Conservation (phyloP, 2,888 invertebrate species). For the Nomada ferruginata region DNA sequence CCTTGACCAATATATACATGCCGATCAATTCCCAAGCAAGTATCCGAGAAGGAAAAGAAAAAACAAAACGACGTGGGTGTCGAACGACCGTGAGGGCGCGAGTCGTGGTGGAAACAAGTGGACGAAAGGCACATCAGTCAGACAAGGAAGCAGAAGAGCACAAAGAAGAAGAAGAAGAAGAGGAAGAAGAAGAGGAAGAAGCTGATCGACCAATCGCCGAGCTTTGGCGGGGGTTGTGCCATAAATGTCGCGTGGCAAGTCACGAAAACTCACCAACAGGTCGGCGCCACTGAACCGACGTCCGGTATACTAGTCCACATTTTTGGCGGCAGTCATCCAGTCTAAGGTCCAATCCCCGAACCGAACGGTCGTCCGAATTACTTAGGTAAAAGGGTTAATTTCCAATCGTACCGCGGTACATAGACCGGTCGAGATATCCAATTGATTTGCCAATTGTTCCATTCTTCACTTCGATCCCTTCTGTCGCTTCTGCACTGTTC, state of each 20-base stretch:
- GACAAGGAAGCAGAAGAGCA: constrained; percentile 36
- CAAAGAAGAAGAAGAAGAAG: constrained; percentile 9
- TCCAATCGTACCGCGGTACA: constrained; percentile 14
- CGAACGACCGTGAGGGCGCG: constrained; percentile 33
- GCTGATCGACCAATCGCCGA: constrained; percentile 65
- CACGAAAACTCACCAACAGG: constrained; percentile 67
- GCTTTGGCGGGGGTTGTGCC: constrained; percentile 81
- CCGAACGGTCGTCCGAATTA: constrained; percentile 84
- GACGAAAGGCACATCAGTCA: constrained; percentile 19
- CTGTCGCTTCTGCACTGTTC: not conserved
- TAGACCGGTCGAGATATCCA: constrained; percentile 28
- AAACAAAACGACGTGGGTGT: constrained; percentile 22
- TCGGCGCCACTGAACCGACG: constrained; percentile 79
- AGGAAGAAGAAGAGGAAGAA: constrained; percentile 9
- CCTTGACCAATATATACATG: not conserved
- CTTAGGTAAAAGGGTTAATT: constrained; percentile 79
- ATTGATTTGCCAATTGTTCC: not conserved
- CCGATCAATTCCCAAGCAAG: too few species aligned
- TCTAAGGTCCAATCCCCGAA: constrained; percentile 84
- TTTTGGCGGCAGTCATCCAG: constrained; percentile 82
- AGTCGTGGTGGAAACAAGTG: constrained; percentile 38
- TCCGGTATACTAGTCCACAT: constrained; percentile 82
- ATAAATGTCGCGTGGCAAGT: constrained; percentile 81
- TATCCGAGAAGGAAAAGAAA: not conserved
- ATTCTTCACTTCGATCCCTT: not conserved